phyloP scores from a whole-genome alignment of 2,888 invertebrate species.

The Cheilosia urbana region DNA sequence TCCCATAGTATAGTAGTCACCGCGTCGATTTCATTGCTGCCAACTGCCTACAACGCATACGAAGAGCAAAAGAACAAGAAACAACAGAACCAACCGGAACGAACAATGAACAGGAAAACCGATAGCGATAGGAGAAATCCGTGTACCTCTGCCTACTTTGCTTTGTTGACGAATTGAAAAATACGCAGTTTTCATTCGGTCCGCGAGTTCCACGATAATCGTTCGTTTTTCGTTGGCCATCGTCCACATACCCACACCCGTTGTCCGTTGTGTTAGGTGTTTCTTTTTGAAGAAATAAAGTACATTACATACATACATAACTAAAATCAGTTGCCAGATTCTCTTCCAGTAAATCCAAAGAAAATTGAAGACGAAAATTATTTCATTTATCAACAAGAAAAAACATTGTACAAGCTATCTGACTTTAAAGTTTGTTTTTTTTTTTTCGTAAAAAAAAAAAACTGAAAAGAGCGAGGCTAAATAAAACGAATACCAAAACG shows the following conservation, averaged over 20 bases:
- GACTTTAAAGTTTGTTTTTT: not conserved
- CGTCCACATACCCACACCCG: not conserved
- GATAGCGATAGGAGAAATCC: conserved; percentile 13
- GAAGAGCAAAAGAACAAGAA: not conserved
- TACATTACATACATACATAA: conserved; percentile 1
- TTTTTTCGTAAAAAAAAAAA: conserved; percentile 28
- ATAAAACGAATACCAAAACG: conserved; percentile 1
- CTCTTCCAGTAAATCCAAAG: not conserved
- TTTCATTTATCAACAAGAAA: conserved; percentile 5
- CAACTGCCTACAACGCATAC: conserved; percentile 16
- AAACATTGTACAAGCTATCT: conserved; percentile 43
- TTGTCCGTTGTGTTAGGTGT: conserved; percentile 17
- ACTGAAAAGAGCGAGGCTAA: conserved; percentile 9
- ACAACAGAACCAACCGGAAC: conserved; percentile 40
- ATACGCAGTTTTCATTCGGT: conserved; percentile 73
- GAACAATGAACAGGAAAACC: conserved; percentile 18
- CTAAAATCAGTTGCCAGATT: not conserved
- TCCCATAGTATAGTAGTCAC: not conserved
- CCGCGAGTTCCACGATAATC: conserved; percentile 22
- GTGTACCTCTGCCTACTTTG: conserved; percentile 28
- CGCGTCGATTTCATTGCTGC: not conserved
- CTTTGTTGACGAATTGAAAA: conserved; percentile 70
- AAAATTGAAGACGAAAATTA: conserved; percentile 13
- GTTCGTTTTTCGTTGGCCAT: conserved; percentile 18
- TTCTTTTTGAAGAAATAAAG: not conserved